Conservation (phyloP, 2,888 invertebrate species). For the Chrysotoxum bicinctum region DNA sequence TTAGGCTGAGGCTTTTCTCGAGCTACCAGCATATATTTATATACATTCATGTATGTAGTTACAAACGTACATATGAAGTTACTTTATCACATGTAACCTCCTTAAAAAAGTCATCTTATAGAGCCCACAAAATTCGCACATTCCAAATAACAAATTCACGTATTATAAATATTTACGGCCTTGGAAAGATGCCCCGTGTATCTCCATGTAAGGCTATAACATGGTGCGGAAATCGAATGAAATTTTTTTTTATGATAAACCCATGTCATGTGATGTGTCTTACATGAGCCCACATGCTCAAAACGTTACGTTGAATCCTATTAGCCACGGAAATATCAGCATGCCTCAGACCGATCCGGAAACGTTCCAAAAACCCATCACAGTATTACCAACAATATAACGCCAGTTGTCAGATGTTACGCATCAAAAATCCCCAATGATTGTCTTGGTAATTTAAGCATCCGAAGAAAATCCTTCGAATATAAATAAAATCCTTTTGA, state of each 20-base stretch:
- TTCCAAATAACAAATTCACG: constrained; percentile 70
- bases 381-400: constrained; percentile 27
- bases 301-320: constrained; percentile 55
- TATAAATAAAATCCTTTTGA: background rate
- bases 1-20: too few relatives aligned
- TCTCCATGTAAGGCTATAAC: background rate
- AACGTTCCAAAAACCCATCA: constrained; percentile 16
- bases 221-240: constrained; percentile 52
- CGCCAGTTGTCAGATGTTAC: constrained; percentile 56
- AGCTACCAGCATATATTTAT: too few relatives aligned
- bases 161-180: constrained; percentile 70
- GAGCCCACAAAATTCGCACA: constrained; percentile 29
- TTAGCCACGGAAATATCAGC: constrained; percentile 54
- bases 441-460: constrained; percentile 19
- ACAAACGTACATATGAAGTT: constrained; percentile 4
- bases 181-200: constrained; percentile 50
- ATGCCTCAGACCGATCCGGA: background rate
- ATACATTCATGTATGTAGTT: background rate
- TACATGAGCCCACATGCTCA: constrained; percentile 50
- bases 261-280: constrained; percentile 64
- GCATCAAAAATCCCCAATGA: constrained; percentile 37
- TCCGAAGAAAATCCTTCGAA: background rate
- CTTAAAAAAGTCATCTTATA: constrained; percentile 65
- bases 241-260: constrained; percentile 70
- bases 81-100: constrained; percentile 52